Percentiles rank a stretch among this genome's conserved stretches.
phyloP scores from a whole-genome alignment of 2,797 vertebrate genomes.

The Tragopan temminckii region DNA sequence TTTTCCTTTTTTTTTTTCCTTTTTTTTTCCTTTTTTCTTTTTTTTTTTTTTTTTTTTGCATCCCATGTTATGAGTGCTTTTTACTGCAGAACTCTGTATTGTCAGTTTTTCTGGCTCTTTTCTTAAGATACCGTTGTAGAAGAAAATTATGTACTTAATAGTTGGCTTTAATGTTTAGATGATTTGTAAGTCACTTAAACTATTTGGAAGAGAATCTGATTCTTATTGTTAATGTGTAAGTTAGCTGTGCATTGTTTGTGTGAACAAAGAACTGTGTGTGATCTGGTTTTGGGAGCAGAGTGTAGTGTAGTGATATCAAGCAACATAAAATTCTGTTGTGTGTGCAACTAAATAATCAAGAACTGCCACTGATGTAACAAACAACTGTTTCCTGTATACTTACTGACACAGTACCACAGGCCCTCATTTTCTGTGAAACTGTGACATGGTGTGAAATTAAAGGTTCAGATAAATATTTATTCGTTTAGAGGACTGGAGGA shows the following conservation, averaged over 20 bases:
- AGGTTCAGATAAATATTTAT: neutral
- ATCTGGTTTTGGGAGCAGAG: constrained; percentile 1
- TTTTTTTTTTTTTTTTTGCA: neutral
- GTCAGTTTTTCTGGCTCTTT: constrained; percentile 31
- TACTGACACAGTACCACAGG: neutral
- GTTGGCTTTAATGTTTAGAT: neutral
- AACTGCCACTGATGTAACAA: neutral
- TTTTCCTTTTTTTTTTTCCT: neutral
- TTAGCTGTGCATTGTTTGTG: neutral
- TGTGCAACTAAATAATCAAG: neutral
- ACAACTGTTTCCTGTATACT: neutral
- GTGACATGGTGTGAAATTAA: neutral
- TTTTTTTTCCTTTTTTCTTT: neutral
- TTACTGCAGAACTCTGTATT: constrained; percentile 39
- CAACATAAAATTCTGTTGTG: constrained; percentile 1
- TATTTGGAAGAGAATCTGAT: constrained; percentile 28
- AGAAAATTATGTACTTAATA: constrained; percentile 40
- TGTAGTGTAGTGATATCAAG: neutral
- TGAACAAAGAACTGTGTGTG: neutral
- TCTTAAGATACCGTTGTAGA: constrained; percentile 23
- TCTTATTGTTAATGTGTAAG: constrained; percentile 8
- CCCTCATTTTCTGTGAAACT: constrained; percentile 21
- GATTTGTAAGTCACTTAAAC: constrained; percentile 52
- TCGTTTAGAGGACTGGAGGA: neutral
- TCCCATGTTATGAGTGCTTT: neutral